Evolutionary conservation across 2,797 vertebrate species (phyloP), one percentile per base, ranked within the genome.

Genomic region (Sebastes itinus): DNA sequence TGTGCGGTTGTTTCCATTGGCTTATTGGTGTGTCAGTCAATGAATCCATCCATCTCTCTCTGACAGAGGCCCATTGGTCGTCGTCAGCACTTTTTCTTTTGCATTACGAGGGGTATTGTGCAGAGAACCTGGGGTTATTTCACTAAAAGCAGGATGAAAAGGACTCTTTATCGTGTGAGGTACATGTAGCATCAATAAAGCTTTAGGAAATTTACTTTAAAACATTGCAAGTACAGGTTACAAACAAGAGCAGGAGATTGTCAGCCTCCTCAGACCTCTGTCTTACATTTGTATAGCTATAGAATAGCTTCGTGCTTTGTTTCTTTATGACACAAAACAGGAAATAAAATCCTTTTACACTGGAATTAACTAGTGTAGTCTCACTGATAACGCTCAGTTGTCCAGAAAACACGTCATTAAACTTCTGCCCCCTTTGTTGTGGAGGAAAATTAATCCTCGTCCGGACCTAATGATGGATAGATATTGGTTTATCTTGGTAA

Each of bases 71-170:
- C 61, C 18, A 20, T 46, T 35, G 77, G 25, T 61, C 38, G 18
- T 65, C 33, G 71, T 93, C 89, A 90, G 88, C 68, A 78, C 82
- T 87, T 92, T 81, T 86, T 77, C 66, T 28, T 59, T 6, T 63
- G 6, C 81, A 78, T 85, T 69, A 78, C 63, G 42, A 16, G 73
- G 61, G 27, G 61, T 20, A 14, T 35, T 83, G 74, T 63, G 42
- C n/a, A 23, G 55, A 69, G 71, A 60, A 23, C 55, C 10, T 11
- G 58, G 52, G 56, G 75, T 13, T 2, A 18, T 22, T 28, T 77
- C 12, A 35, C 25, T 27, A 33, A 72, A 14, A 58, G 72, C 58
- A 62, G 71, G 7, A 60, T 49, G 23, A 54, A 75, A 38, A 28
- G 20, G 28, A 18, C 52, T 63, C 23, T 20, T 56, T 3, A 25